Base-by-base conservation (phyloP, 1,140 invertebrate genomes). In the Bursaphelenchus mucronatus region DNA sequence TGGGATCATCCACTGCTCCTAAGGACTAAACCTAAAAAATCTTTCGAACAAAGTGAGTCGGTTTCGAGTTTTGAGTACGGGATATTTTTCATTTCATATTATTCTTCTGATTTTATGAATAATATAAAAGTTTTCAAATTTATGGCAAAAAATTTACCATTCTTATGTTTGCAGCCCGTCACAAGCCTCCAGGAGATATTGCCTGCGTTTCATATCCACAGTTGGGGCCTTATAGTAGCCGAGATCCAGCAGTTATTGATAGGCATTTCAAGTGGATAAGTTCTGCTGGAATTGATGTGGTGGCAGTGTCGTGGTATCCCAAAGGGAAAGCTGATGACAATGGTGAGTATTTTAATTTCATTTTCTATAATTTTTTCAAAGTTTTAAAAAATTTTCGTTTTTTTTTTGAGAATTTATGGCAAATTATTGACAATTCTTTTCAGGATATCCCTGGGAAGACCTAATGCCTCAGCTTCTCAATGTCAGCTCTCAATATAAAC, bases 191-290 rank as follows among this genome's bases (percentile, higher is more conserved):
- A 41, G 81, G 82, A 61, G 84, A 85, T 67, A 81, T 85, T 64
- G 84, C 82, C 6, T 73, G 83, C 9, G 83, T 82, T 65, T 85
- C 81, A 67, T 85, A 84, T 66, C 84, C 84, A 30, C 17, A 73
- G 44, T 69, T 85, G 10, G 84, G 84, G 10, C 74, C 82, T 9
- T 85, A 85, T 76, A 84, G 82, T 68, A 84, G 83, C 41, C 64
- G 68, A 47, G 79, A 85, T 76, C 74, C 75, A 41, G 52, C 47
- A 9, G 73, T 83, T 46, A 73, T 85, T 39, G 73, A 81, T 15
- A 67, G 68, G 19, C 84, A 85, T 63, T 82, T 85, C 80, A 70
- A 75, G 58, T 78, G 82, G 78, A 71, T 70, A 6, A 61, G 72
- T 8, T 61, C 52, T 43, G 69, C 69, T 6, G 71, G 71, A 51